Evolutionary conservation across 1,140 invertebrate genomes (phyloP).

Genomic region (Globodera ellingtonae): DNA sequence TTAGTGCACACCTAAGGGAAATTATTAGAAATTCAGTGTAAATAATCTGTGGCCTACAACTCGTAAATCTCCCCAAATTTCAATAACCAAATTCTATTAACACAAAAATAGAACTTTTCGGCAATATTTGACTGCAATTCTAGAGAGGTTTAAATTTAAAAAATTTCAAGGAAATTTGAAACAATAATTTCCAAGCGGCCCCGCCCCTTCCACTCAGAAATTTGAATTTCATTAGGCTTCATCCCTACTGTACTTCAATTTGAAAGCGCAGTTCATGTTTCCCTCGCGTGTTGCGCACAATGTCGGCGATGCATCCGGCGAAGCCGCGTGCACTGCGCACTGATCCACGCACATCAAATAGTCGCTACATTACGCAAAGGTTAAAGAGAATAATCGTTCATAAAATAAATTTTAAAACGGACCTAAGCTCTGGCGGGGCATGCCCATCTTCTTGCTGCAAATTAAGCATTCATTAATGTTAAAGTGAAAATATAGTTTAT

Average conservation of each 20-base stretch:
- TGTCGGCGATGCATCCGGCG: constrained; percentile 47
- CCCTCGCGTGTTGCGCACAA: constrained; percentile 38
- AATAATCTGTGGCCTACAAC: no score
- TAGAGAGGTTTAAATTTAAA: not conserved
- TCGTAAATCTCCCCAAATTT: no score
- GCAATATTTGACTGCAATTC: no score
- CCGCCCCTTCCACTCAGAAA: not conserved
- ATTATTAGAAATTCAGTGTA: constrained; percentile 1
- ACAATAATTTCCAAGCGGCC: constrained; percentile 2
- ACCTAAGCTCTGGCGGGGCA: constrained; percentile 39
- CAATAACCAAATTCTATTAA: no score
- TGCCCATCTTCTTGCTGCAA: constrained; percentile 48
- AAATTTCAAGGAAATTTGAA: constrained; percentile 22
- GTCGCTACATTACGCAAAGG: constrained; percentile 39
- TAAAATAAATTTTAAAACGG: constrained; percentile 51
- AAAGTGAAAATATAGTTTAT: no score
- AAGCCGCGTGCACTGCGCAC: constrained; percentile 52
- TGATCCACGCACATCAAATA: constrained; percentile 62
- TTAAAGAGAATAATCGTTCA: constrained; percentile 24
- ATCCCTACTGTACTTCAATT: constrained; percentile 48
- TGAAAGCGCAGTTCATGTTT: constrained; percentile 61
- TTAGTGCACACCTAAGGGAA: constrained; percentile 57
- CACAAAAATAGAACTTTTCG: no score
- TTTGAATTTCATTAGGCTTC: not conserved
- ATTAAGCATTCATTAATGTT: not conserved